These are phyloP conservation scores for Noctua janthe DNA, from an alignment of 2,888 invertebrate genomes.

Conservation along the genomic window DNA sequence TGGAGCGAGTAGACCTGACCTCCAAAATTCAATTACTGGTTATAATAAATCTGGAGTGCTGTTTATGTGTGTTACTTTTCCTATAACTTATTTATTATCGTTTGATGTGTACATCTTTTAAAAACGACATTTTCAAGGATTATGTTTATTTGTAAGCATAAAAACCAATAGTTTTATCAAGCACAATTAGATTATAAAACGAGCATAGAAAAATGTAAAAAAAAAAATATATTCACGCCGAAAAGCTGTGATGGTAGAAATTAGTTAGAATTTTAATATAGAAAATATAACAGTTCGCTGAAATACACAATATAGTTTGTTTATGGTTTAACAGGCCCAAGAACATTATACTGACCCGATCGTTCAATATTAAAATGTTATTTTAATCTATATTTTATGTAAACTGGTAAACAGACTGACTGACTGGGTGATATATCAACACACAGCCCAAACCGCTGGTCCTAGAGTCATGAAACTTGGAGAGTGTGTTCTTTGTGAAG, in stretches of 20 bases:
- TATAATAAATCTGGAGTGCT: background rate
- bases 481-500: no score
- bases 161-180: conserved; percentile 26
- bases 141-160: background rate
- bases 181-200: conserved; percentile 11
- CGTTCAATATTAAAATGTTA: background rate
- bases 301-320: background rate
- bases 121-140: conserved; percentile 16
- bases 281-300: background rate
- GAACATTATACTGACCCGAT: no score
- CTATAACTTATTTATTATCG: background rate
- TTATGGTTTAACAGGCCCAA: background rate
- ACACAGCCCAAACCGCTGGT: no score
- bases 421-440: no score
- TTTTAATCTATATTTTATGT: no score
- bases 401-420: no score
- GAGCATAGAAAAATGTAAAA: conserved; percentile 34
- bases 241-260: conserved; percentile 1
- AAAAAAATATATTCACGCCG: conserved; percentile 15
- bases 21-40: background rate
- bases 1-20: background rate
- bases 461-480: no score
- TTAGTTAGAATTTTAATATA: background rate
- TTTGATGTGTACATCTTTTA: background rate
- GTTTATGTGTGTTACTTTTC: background rate